Conservation (phyloP, 2,113 vertebrate genomes). For the Macquaria australasica region DNA sequence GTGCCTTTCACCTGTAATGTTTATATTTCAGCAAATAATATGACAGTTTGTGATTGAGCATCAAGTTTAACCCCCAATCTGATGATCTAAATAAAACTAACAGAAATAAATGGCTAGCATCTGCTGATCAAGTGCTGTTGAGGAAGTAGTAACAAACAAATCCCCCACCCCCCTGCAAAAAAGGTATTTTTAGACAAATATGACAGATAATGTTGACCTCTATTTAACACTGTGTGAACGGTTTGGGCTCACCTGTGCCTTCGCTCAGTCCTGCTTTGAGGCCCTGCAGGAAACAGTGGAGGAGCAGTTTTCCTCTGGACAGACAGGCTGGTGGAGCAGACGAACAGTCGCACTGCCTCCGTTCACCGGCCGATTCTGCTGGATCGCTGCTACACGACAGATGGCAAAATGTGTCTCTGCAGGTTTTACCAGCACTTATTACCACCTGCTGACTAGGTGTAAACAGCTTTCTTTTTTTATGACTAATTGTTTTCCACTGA, state of each 20-base stretch:
- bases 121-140: not conserved
- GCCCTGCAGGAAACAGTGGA: conserved; percentile 85
- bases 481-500: not conserved
- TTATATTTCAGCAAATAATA: not conserved
- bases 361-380: conserved; percentile 24
- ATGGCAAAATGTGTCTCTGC: conserved; percentile 7
- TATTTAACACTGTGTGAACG: too few species aligned
- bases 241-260: conserved; percentile 73
- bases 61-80: not conserved
- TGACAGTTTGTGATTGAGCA: not conserved
- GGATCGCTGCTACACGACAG: conserved; percentile 31
- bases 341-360: conserved; percentile 25
- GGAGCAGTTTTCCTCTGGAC: conserved; percentile 77
- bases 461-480: not conserved
- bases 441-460: not conserved
- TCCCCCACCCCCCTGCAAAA: too few species aligned
- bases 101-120: not conserved
- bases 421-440: not conserved
- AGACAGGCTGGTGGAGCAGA: conserved; percentile 26
- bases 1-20: not conserved
- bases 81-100: not conserved
- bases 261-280: conserved; percentile 77
- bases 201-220: too few species aligned
- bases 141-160: not conserved
- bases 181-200: too few species aligned